A percentile compares a stretch with the other conserved stretches of the same genome.
Evolutionary conservation across 2,113 vertebrate species (phyloP).

Genomic region (Barbus barbus): DNA sequence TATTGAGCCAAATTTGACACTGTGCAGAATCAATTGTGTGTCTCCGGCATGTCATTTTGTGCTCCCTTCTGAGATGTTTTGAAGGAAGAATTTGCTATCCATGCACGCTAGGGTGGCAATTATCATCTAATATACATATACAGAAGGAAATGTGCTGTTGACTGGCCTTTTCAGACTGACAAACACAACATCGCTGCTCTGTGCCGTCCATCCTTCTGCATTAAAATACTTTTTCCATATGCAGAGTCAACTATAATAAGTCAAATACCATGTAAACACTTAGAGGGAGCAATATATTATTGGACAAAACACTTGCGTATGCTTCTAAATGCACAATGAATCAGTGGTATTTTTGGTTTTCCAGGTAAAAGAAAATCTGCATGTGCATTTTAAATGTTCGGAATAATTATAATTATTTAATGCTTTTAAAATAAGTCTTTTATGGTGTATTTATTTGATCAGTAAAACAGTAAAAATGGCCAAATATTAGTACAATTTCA

Average conservation of each 20-base stretch:
- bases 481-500: too few relatives aligned
- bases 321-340: background rate
- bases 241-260: background rate
- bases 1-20: constrained; percentile 36
- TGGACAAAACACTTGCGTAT: background rate
- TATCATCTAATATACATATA: constrained; percentile 8
- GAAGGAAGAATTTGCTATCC: background rate
- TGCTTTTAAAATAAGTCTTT: too few relatives aligned
- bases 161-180: background rate
- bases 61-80: background rate
- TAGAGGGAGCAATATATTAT: background rate
- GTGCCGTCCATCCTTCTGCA: background rate
- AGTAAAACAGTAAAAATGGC: too few relatives aligned
- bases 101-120: constrained; percentile 2
- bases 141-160: background rate
- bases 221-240: background rate
- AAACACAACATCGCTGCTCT: constrained; percentile 3
- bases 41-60: constrained; percentile 4
- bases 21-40: constrained; percentile 39
- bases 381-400: too few relatives aligned
- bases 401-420: too few relatives aligned
- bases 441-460: too few relatives aligned
- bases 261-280: background rate
- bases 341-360: too few relatives aligned
- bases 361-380: too few relatives aligned